Base-by-base conservation (phyloP, 2,113 vertebrate genomes). In the Notarius quadriscutis region DNA sequence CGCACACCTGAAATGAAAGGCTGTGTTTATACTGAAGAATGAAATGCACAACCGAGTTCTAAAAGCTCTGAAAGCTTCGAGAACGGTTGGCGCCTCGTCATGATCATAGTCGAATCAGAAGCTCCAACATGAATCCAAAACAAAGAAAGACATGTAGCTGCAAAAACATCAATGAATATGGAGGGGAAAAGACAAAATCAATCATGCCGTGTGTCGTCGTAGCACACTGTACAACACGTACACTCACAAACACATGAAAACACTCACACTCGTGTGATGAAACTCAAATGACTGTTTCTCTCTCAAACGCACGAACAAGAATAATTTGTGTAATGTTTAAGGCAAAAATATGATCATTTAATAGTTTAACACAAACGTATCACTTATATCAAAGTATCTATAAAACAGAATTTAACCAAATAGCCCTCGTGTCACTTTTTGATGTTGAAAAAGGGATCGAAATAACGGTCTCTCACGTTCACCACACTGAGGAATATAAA, bases 81-180 rank as follows among this genome's bases (percentile, higher is more conserved):
- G 11, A 86, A 81, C 0, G 11, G 20, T 25, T 27, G 58, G 30
- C 9, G 22, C 4, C 50, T 53, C 22, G 5, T 14, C 22, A 17
- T 55, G 41, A 22, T 77, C 15, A 20, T 67, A 57, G 71, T 71
- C 55, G 22, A 84, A n/a, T 78, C 75, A 53, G 74, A 63, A 18
- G 14, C 7, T 57, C 62, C 69, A 63, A 65, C 55, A 53, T 71
- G 63, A 82, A 62, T 84, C 62, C 51, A 27, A 84, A 63, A 27
- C 63, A 60, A 27, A 67, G n/a, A 85, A 7, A 83, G 2, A 86
- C 41, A 71, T 48, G 1, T 48, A 79, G 87, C 87, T 57, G 84
- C 65, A 67, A 12, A 75, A 53, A 67, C 17, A 14, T 81, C 41
- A 60, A 55, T 25, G 63, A 55, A 22, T 51, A 79, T 71, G 30